Percentiles rank a stretch among this genome's conserved stretches.
Conservation (phyloP, 2,113 vertebrate species). For the Rhinoderma darwinii region DNA sequence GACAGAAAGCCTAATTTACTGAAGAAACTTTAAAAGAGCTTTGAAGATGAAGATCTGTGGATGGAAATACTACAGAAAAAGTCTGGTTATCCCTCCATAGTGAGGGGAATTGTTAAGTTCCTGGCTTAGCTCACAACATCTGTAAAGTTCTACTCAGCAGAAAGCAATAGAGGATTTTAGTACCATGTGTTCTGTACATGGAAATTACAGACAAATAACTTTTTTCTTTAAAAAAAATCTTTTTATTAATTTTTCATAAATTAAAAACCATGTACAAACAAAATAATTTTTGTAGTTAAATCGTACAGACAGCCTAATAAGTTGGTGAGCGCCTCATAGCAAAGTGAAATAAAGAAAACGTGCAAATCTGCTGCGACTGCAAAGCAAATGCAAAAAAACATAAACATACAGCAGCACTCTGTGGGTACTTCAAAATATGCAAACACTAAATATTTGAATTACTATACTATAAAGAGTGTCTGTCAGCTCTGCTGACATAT, state of each 20-base stretch:
- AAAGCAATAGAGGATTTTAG: not conserved
- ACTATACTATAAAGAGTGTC: not conserved
- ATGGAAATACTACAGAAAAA: not conserved
- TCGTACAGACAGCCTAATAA: too few species aligned
- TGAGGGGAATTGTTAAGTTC: not conserved
- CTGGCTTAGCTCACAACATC: not conserved
- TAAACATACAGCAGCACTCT: not conserved
- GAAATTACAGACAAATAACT: not conserved
- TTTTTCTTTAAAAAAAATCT: too few species aligned
- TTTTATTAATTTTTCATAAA: too few species aligned
- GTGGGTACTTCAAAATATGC: not conserved
- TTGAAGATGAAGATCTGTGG: not conserved
- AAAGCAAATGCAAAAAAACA: not conserved
- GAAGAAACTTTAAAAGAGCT: not conserved
- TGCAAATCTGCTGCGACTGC: not conserved
- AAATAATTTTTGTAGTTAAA: too few species aligned
- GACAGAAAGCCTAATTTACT: not conserved
- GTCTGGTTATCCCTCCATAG: not conserved
- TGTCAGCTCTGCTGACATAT: not conserved
- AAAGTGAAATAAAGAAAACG: not conserved
- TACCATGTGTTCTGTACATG: not conserved
- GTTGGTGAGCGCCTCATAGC: too few species aligned
- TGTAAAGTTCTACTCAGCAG: not conserved
- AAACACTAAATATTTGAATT: not conserved
- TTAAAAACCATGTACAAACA: too few species aligned